phyloP scores from a whole-genome alignment of 2,113 vertebrate species.

The Trichechus manatus region DNA sequence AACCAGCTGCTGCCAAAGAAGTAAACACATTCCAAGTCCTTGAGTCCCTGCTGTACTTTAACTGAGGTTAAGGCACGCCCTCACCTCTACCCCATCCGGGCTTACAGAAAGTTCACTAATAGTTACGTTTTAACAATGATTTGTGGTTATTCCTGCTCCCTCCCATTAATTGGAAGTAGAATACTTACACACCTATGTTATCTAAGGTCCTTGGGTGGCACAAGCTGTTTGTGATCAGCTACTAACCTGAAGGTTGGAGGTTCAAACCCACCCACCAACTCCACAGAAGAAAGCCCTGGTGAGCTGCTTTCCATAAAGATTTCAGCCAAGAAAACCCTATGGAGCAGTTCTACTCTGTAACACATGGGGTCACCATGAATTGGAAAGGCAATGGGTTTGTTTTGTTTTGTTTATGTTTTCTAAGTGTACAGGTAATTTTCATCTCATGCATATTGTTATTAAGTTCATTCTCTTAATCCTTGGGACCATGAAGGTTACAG shows the following conservation, averaged over 20 bases:
- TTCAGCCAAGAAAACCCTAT: not conserved
- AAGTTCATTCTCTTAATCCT: not conserved
- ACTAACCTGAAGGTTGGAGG: not conserved
- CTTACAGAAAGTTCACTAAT: not conserved
- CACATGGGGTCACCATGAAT: not conserved
- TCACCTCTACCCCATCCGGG: not conserved
- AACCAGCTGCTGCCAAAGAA: slow-evolving; percentile 13
- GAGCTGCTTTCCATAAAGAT: not conserved
- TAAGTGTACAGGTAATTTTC: not conserved
- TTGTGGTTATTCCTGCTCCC: not conserved
- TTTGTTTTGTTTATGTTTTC: not conserved
- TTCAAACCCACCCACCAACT: not conserved
- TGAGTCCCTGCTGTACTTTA: not conserved
- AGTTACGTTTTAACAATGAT: not conserved
- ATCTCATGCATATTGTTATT: not conserved
- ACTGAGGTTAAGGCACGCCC: not conserved
- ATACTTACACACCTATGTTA: not conserved
- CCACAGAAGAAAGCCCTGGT: too few species aligned
- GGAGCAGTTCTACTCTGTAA: not conserved
- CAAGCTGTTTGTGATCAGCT: not conserved
- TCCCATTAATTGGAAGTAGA: not conserved
- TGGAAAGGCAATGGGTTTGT: not conserved
- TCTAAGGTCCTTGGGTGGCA: not conserved
- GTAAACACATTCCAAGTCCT: slow-evolving; percentile 50
- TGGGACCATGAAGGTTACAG: not conserved